These are phyloP conservation scores for Achatina immaculata DNA, from an alignment of 1,140 invertebrate genomes.

Conservation along the genomic window DNA sequence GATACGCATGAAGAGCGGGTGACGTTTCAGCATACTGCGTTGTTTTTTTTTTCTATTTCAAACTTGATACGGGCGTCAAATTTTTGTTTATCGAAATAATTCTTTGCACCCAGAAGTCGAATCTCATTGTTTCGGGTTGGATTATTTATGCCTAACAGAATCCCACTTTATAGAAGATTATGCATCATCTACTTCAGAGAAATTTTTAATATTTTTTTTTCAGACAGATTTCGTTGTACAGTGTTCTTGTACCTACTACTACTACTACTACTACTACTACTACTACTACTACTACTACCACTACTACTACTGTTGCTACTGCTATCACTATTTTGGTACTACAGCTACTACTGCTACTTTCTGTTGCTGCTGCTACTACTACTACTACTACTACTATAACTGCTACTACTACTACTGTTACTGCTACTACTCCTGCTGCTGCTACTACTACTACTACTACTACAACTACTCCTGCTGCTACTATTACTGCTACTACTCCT, in stretches of 20 bases:
- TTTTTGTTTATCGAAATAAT: too few species aligned
- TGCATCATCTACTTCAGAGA: too few species aligned
- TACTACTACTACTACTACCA: neutral
- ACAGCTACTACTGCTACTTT: neutral
- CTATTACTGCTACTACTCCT: neutral
- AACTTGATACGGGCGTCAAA: too few species aligned
- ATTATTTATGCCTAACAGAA: too few species aligned
- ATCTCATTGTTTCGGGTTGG: too few species aligned
- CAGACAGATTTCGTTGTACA: too few species aligned
- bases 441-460: neutral
- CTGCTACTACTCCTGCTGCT: neutral
- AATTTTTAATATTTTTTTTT: too few species aligned
- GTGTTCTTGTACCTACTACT: neutral
- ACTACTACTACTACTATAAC: neutral
- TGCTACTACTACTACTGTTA: neutral
- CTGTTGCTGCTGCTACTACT: neutral
- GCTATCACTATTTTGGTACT: neutral
- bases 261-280: neutral
- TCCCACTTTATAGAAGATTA: too few species aligned
- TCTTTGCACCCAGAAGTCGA: too few species aligned
- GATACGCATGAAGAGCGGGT: too few species aligned
- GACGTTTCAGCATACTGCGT: too few species aligned
- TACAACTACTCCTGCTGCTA: neutral
- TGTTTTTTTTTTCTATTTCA: too few species aligned
- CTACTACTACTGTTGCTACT: neutral